Conservation (phyloP, 2,113 vertebrate genomes). For the Anarhynchus alexandrinus region DNA sequence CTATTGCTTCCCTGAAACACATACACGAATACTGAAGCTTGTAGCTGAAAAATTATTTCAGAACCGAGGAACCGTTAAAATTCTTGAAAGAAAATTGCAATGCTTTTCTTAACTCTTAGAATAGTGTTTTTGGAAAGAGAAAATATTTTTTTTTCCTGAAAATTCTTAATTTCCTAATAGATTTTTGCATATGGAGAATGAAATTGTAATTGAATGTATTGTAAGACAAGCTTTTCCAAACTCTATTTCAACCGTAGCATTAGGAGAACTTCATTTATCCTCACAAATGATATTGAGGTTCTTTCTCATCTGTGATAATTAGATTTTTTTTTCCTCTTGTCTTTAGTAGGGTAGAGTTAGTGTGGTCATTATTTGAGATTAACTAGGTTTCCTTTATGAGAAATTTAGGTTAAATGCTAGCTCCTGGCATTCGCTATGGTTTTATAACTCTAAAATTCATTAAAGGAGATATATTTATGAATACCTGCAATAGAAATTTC, state of each 20-base stretch:
- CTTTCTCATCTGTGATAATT: neutral
- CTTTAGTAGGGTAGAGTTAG: neutral
- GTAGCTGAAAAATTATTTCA: neutral
- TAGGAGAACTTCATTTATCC: neutral
- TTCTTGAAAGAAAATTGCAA: neutral
- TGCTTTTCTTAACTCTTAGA: neutral
- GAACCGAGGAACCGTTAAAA: neutral
- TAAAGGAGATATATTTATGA: neutral
- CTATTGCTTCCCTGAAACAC: neutral
- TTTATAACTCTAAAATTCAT: conserved; percentile 26
- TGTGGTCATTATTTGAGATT: neutral
- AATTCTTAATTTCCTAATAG: neutral
- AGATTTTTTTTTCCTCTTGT: neutral
- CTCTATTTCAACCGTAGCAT: neutral
- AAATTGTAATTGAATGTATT: neutral
- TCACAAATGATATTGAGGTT: neutral
- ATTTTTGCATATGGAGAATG: neutral
- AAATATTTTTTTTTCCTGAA: neutral
- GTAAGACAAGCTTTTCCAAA: neutral
- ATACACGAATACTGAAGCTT: neutral
- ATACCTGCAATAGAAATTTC: neutral
- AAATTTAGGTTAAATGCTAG: conserved; percentile 35
- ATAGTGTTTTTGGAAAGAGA: neutral
- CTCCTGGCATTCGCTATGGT: neutral
- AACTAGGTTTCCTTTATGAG: neutral